Conservation (phyloP, 2,797 vertebrate species). For the Chrosomus eos region DNA sequence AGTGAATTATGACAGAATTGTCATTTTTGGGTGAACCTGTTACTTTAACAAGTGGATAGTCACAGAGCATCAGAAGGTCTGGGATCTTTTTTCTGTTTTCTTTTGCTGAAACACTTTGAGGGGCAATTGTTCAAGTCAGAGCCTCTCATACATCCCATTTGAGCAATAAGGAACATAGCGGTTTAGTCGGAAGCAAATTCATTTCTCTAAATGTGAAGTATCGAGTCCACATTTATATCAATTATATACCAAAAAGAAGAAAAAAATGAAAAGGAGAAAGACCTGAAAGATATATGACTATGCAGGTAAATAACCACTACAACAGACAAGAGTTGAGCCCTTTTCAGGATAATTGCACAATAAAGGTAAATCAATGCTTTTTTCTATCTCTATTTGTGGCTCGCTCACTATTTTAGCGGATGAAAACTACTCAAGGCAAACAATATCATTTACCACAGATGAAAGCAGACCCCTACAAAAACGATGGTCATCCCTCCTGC, state of each 20-base stretch:
- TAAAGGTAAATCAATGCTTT: constrained; percentile 1
- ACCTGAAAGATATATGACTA: background rate
- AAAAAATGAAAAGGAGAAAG: background rate
- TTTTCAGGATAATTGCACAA: background rate
- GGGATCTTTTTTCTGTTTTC: constrained; percentile 15
- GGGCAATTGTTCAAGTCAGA: constrained; percentile 15
- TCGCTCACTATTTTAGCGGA: background rate
- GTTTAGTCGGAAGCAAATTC: constrained; percentile 19
- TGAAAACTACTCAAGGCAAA: background rate
- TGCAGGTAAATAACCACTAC: constrained; percentile 2
- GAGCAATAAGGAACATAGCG: constrained; percentile 55
- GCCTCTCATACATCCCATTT: constrained; percentile 24
- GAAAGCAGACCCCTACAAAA: constrained; percentile 24
- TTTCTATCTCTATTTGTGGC: background rate
- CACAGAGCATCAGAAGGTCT: background rate
- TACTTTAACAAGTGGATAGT: background rate
- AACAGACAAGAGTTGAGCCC: background rate
- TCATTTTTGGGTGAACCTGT: background rate
- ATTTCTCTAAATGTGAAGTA: background rate
- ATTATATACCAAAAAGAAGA: background rate
- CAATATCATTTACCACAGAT: constrained; percentile 21
- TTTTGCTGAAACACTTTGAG: constrained; percentile 43
- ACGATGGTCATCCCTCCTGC: constrained; percentile 23
- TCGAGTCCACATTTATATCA: background rate
- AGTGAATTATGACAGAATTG: background rate